phyloP scores from a whole-genome alignment of 2,888 invertebrate species.

The Caenorhabditis becei region DNA sequence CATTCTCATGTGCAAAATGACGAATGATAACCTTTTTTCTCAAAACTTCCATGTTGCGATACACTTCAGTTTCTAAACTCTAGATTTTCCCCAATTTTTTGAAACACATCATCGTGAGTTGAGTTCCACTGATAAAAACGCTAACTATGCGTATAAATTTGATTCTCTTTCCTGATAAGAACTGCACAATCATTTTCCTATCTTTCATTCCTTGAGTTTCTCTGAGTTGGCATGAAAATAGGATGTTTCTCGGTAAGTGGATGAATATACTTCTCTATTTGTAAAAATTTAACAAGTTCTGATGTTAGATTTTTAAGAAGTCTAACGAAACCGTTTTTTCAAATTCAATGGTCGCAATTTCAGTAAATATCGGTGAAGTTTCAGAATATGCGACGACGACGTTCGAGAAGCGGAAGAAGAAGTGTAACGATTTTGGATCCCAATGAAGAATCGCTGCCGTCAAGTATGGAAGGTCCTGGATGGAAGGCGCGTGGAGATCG shows the following conservation, averaged over 20 bases:
- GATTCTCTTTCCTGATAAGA: constrained; percentile 5
- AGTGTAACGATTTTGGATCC: background rate
- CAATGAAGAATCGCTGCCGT: constrained; percentile 28
- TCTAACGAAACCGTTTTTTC: too few species aligned
- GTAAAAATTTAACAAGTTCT: too few species aligned
- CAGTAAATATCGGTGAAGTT: constrained; percentile 1
- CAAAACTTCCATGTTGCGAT: too few species aligned
- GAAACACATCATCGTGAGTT: background rate
- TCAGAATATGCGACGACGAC: constrained; percentile 51
- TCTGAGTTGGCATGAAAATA: constrained; percentile 43
- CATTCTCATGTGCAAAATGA: background rate
- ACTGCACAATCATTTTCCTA: background rate
- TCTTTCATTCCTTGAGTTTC: background rate
- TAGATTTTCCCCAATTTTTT: too few species aligned
- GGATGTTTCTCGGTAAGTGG: constrained; percentile 51
- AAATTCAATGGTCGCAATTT: background rate
- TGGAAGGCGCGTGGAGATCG: constrained; percentile 79
- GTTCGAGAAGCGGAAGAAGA: constrained; percentile 22
- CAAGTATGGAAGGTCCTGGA: constrained; percentile 59
- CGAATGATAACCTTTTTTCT: too few species aligned
- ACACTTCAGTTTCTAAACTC: too few species aligned
- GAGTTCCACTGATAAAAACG: background rate
- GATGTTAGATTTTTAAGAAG: background rate
- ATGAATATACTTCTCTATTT: too few species aligned
- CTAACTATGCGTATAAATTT: constrained; percentile 12